Base-by-base conservation (phyloP, 2,888 invertebrate species). In the Agrotis exclamationis region DNA sequence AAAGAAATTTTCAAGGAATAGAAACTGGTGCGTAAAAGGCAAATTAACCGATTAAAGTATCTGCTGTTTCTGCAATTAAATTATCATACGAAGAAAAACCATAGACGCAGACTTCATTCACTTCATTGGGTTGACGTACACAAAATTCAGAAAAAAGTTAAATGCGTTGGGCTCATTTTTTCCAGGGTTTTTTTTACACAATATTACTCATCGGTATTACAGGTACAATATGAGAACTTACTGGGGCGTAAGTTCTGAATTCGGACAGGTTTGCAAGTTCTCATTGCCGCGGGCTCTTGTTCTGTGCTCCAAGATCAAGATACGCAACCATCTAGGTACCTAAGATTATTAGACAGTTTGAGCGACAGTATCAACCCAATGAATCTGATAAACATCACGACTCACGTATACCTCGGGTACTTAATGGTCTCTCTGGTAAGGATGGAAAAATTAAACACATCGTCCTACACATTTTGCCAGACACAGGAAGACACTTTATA, bases 1-100 rank as follows among this genome's bases (percentile, higher is more conserved):
- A 72, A 69, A 76, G 65, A 80, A 73, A 66, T 60, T 73, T 83
- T 70, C 68, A 68, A 70, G 68, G 72, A 83, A 81, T 70, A 50
- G 59, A 73, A 80, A 80, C 53, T 83, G 44, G 65, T 70, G 73
- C 81, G 70, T 72, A 60, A 68, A 80, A 66, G 39, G 69, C 50
- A 70, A 73, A 76, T 70, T 79, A 63, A 66, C n/a, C 50, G 56
- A 56, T 65, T 47, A 51, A 59, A 63, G 39, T 68, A n/a, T 65
- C 63, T 58, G 20, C 24, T 53, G 44, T 44, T 20, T 47, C 47
- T 56, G 9, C 51, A 33, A 62, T 57, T 28, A 44, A 74, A 16
- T 62, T 44, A 57, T 45, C 7, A 13, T 5, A 45, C 20, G 13
- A 48, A 57, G 45, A 33, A 74, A 79, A 50, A 24, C 39, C 45